These are phyloP conservation scores for Scaptomyza cyrtandrae DNA, from an alignment of 2,888 invertebrate genomes.

Conservation along the genomic window DNA sequence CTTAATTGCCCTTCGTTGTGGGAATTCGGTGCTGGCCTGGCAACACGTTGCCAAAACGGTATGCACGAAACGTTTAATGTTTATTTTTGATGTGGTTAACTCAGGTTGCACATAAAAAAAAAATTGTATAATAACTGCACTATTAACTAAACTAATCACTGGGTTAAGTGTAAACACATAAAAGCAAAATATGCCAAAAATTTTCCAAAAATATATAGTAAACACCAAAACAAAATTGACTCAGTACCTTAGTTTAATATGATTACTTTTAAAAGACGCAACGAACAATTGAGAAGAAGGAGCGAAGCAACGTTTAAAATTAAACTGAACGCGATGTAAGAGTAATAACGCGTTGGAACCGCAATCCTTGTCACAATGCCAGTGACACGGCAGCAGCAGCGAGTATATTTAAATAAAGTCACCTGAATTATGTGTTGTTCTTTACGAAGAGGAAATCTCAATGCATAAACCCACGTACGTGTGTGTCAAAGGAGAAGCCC, in stretches of 20 bases:
- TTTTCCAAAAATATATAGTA: conserved; percentile 25
- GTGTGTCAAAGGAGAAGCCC: conserved; percentile 16
- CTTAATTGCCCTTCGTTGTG: conserved; percentile 36
- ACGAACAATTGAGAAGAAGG: background rate
- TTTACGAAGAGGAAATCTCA: conserved; percentile 27
- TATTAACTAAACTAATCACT: conserved; percentile 56
- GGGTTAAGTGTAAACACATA: conserved; percentile 58
- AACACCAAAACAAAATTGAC: conserved; percentile 9
- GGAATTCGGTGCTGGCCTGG: conserved; percentile 12
- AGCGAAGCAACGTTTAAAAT: background rate
- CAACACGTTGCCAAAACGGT: conserved; percentile 19
- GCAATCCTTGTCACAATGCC: conserved; percentile 43
- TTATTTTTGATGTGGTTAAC: conserved; percentile 67
- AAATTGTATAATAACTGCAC: conserved; percentile 24
- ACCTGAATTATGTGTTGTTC: conserved; percentile 17
- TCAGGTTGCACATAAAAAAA: conserved; percentile 70
- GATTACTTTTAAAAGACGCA: conserved; percentile 1
- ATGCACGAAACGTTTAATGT: conserved; percentile 45
- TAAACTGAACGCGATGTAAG: conserved; percentile 4
- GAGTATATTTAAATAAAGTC: conserved; percentile 19
- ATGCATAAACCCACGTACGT: conserved; percentile 14
- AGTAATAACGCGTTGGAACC: conserved; percentile 6
- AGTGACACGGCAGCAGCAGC: conserved; percentile 42
- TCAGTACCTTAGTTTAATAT: conserved; percentile 15
- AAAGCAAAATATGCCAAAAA: conserved; percentile 43